These are phyloP conservation scores for Corythornis vintsioides DNA, from an alignment of 2,113 vertebrate species.

Conservation along the genomic window DNA sequence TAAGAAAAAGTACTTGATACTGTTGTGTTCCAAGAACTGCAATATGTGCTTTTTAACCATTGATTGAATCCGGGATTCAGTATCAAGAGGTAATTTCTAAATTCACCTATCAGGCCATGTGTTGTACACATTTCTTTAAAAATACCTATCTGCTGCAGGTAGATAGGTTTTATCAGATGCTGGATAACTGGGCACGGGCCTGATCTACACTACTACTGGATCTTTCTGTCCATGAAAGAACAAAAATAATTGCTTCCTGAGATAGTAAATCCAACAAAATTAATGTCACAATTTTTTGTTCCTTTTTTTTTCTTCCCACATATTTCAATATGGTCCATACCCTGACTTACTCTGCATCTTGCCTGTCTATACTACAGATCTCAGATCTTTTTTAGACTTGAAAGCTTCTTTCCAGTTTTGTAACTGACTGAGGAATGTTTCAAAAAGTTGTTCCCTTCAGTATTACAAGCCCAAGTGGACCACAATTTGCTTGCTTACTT, in stretches of 20 bases:
- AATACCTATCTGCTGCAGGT: background rate
- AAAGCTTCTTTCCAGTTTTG: background rate
- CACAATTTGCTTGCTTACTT: background rate
- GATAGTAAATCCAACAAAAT: background rate
- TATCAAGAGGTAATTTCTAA: background rate
- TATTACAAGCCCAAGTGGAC: background rate
- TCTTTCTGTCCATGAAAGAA: background rate
- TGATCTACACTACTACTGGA: background rate
- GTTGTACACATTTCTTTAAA: background rate
- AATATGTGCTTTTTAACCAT: slow-evolving; percentile 19
- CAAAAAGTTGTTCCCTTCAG: background rate
- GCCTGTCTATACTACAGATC: fast-evolving
- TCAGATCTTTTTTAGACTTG: background rate
- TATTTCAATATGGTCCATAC: background rate
- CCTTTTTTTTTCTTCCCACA: background rate
- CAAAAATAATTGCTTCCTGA: background rate
- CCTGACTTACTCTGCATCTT: background rate
- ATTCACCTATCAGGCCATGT: background rate
- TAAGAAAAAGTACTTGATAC: background rate
- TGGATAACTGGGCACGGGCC: background rate
- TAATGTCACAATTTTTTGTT: background rate
- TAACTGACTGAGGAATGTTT: background rate
- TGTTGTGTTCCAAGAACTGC: background rate
- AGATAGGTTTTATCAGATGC: background rate
- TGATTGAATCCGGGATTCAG: background rate